Base-by-base conservation (phyloP, 2,797 vertebrate genomes). In the Eleutherodactylus coqui region DNA sequence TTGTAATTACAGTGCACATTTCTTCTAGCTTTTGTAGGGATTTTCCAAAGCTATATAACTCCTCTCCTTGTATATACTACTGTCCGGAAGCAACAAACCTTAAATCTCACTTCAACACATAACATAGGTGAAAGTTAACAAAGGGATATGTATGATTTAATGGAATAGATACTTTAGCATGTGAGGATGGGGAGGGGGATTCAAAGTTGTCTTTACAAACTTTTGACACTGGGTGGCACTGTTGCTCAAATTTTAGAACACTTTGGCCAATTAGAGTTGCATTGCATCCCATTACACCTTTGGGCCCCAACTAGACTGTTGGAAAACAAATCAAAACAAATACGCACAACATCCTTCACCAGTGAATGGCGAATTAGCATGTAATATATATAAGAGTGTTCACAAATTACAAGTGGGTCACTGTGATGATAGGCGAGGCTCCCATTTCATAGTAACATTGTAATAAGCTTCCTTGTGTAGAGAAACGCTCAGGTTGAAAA, bases 211-310 rank as follows among this genome's bases (percentile, higher is more conserved):
- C 41, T 47, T 77, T 78, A 79, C 69, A 80, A 67, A 45, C 4
- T 75, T 84, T 86, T 80, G 82, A 91, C 93, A 90, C 92, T 88
- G 91, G 93, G 93, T 94, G 93, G 93, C 93, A 92, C 93, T 92
- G 87, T 94, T 93, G 93, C 88, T 93, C 91, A 94, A 93, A 92
- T 88, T 91, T 93, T 92, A 92, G 91, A 77, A 75, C 34, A 75
- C 41, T 84, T 69, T 73, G 60, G 70, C 78, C 47, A 84, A 88
- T 91, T 91, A 87, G 76, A 82, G 11, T 79, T 21, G 64, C 77
- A 77, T 53, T 79, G 88, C 73, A 69, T 38, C 80, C n/a, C 67
- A 77, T 86, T 89, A 77, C 86, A 88, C 83, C 83, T 88, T 86
- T 62, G 84, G 88, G 84, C 77, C 87, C 87, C 67, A 79, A 13